Evolutionary conservation across 2,888 invertebrate genomes (phyloP), one percentile per base, ranked within the genome.

Genomic region (Blomia tropicalis): DNA sequence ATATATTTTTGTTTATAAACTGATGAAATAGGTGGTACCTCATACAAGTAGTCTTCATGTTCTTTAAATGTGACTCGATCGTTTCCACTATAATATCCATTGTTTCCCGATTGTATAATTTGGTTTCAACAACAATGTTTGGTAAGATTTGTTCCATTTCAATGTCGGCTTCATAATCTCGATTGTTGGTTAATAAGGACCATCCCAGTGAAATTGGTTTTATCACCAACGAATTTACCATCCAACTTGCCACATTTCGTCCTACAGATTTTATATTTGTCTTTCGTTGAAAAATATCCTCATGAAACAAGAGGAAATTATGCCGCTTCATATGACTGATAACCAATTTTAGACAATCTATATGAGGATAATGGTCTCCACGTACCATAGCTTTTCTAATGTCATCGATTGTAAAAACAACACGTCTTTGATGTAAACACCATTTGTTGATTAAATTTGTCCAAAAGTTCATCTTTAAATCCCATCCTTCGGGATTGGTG

Each of bases 401-500:
- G 5, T 64, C 62, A 17, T 30, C 43, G 22, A 59, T 31, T 22
- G 25, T 59, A 43, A 64, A 59, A 17, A 43, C 51, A 27, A 62
- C 63, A 7, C 23, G 32, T 29, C 43, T 41, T 17, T 43, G 30
- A 4, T 53, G 27, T 17, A 43, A 17, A 30, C 62, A 62, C 62
- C 59, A 64, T 19, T 59, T 31, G 23, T 62, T 65, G 36, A 68
- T 67, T 3, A 63, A 53, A 41, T 36, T 65, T 25, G 58, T 62
- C 68, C 67, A 68, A 60, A 65, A 65, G 23, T 68, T 67, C 61
- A 68, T 63, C 59, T 68, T 68, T 1, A 61, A 59, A 43, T 65
- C 67, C 62, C 65, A 68, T 14, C 68, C 68, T 60, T 68, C 67
- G 3, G 67, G 68, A 44, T 68, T 68, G 19, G 62, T 62, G 31